Evolutionary conservation across 2,888 invertebrate species (phyloP), one percentile per base, ranked within the genome.

Genomic region (Deroplatys truncata): DNA sequence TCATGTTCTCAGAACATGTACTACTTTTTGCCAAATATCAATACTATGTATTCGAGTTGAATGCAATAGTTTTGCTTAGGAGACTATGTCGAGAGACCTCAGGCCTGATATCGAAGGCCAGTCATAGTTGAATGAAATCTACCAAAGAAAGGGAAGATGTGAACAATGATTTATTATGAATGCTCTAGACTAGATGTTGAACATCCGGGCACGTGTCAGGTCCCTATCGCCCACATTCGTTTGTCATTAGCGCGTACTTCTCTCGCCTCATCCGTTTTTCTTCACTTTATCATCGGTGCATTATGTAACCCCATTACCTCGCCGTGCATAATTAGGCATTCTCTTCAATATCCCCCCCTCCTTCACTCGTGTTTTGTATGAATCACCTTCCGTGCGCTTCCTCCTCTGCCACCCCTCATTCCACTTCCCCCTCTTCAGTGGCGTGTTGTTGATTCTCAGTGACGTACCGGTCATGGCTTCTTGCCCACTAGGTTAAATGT

Each of bases 391-490:
- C 16, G 56, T 72, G 20, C 49, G 20, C 86, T 83, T 82, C 87
- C 87, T 82, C 85, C 82, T 43, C 43, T 84, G 10, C 89, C 20
- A 20, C 56, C 56, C 83, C 83, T 84, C 86, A n/a, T 4, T 84
- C 85, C 86, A 35, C 31, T 85, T 35, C 85, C 82, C 89, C 84
- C 89, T 89, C 86, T 83, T 82, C 86, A 84, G n/a, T 28, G 56
- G 56, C 56, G 56, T 72, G 56, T 13, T 43, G 43, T 43, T 43
- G 43, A 43, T 43, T 43, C 43, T 31, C 86, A 29, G 43, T 28
- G 43, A 43, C 43, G 43, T 43, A 43, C 43, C 13, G 86, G n/a
- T 28, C 31, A 10, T 49, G 86, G 56, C 43, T 49, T 56, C 2
- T 31, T 49, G 72, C 86, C 72, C 49, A 56, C 43, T 43, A 43